These are phyloP conservation scores for Biston stratarius DNA, from an alignment of 2,888 invertebrate genomes.

Conservation along the genomic window DNA sequence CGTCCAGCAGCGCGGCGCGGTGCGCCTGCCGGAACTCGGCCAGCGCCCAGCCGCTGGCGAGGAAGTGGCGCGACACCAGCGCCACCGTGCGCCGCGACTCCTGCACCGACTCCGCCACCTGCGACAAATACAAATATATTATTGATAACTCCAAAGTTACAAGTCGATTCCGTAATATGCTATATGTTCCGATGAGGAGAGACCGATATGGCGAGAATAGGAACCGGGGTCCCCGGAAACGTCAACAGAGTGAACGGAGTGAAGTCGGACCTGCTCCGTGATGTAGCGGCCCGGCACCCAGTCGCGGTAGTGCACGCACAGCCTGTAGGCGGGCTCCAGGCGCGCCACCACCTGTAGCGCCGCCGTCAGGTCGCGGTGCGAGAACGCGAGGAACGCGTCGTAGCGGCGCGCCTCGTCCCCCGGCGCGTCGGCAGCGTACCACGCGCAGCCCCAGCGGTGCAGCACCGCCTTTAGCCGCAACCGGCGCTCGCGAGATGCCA, in stretches of 20 bases:
- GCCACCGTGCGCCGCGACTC: slow-evolving; percentile 84
- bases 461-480: slow-evolving; percentile 45
- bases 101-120: slow-evolving; percentile 90
- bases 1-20: slow-evolving; percentile 58
- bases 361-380: slow-evolving; percentile 91
- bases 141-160: too few species aligned
- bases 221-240: too few species aligned
- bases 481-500: slow-evolving; percentile 41
- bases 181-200: too few species aligned
- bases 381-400: slow-evolving; percentile 94
- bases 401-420: slow-evolving; percentile 69
- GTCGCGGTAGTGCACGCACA: slow-evolving; percentile 91
- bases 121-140: too few species aligned
- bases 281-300: slow-evolving; percentile 85
- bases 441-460: slow-evolving; percentile 43
- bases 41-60: slow-evolving; percentile 87
- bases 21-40: slow-evolving; percentile 89
- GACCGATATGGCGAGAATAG: too few species aligned
- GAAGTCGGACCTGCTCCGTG: slow-evolving; percentile 83
- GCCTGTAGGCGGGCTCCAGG: slow-evolving; percentile 83
- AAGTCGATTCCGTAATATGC: too few species aligned
- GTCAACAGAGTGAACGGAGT: too few species aligned
- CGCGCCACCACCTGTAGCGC: slow-evolving; percentile 88
- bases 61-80: slow-evolving; percentile 56
- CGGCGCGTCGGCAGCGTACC: slow-evolving; percentile 28